phyloP scores from a whole-genome alignment of 1,140 invertebrate genomes.

The Listronotus bonariensis region DNA sequence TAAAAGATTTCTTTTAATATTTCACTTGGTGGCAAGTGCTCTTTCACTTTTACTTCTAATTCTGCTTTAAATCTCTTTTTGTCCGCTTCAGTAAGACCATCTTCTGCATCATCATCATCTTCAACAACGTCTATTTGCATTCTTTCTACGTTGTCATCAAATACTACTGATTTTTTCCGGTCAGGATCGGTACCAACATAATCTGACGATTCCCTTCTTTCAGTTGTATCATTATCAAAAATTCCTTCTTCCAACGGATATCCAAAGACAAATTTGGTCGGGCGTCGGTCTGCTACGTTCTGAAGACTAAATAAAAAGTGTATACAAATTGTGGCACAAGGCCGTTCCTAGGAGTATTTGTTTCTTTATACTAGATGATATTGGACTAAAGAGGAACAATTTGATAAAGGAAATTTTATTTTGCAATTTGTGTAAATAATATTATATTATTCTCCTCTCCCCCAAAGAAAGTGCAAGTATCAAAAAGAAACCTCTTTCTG shows the following conservation, averaged over 20 bases:
- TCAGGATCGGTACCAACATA: constrained; percentile 22
- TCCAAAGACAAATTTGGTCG: constrained; percentile 33
- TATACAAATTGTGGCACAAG: not conserved
- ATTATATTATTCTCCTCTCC: too few species aligned
- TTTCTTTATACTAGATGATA: too few species aligned
- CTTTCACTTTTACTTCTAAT: not conserved
- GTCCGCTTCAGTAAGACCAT: not conserved
- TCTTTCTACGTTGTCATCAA: constrained; percentile 49
- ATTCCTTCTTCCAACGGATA: constrained; percentile 26
- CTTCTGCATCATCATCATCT: constrained; percentile 42
- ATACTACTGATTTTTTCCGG: constrained; percentile 47
- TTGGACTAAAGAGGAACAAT: too few species aligned
- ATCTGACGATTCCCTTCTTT: constrained; percentile 17
- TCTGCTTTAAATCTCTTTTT: not conserved
- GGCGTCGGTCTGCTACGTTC: constrained; percentile 31
- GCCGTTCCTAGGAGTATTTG: too few species aligned
- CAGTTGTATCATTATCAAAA: not conserved
- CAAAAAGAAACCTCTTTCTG: too few species aligned
- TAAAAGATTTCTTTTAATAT: constrained; percentile 28
- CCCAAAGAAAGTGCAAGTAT: too few species aligned
- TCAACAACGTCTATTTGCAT: constrained; percentile 48
- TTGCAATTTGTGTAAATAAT: too few species aligned
- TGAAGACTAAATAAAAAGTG: constrained; percentile 10
- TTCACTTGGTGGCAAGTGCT: constrained; percentile 13
- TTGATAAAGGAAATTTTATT: too few species aligned